A percentile compares a stretch with the other conserved stretches of the same genome.
Conservation (phyloP, 2,797 vertebrate genomes). For the Eupleurogrammus muticus region DNA sequence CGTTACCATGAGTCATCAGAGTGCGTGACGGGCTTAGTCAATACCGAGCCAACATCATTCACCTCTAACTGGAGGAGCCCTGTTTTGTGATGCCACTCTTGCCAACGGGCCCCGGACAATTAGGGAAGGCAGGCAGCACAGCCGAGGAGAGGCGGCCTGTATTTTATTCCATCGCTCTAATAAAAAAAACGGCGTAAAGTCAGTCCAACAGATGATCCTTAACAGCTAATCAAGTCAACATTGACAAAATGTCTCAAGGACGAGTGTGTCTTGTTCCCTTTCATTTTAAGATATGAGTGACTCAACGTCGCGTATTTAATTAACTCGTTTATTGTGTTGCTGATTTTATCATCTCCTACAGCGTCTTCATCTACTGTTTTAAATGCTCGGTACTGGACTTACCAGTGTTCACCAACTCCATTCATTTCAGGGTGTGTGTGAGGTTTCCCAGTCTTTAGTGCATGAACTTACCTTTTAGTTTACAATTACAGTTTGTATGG, state of each 20-base stretch:
- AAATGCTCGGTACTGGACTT: neutral
- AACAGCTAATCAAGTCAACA: conserved; percentile 30
- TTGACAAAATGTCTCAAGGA: conserved; percentile 50
- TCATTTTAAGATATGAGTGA: conserved; percentile 31
- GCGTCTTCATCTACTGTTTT: neutral
- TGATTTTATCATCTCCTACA: conserved; percentile 10
- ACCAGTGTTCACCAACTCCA: conserved; percentile 1
- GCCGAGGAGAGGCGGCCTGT: conserved; percentile 1
- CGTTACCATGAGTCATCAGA: conserved; percentile 65
- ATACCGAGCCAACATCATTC: conserved; percentile 56
- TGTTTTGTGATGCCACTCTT: conserved; percentile 43
- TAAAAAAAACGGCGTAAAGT: neutral
- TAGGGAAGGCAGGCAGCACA: neutral
- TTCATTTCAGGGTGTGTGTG: neutral
- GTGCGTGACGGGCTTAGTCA: conserved; percentile 58
- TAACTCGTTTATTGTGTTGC: conserved; percentile 15
- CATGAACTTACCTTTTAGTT: conserved; percentile 11
- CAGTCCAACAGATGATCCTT: conserved; percentile 28
- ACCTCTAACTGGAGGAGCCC: conserved; percentile 42
- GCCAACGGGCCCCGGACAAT: conserved; percentile 39
- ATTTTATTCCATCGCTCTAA: conserved; percentile 50
- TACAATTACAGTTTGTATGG: no score
- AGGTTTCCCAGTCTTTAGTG: neutral
- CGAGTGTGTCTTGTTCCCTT: conserved; percentile 30
- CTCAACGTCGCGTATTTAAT: conserved; percentile 32